Base-by-base conservation (phyloP, 2,888 invertebrate genomes). In the Lymantria monacha region DNA sequence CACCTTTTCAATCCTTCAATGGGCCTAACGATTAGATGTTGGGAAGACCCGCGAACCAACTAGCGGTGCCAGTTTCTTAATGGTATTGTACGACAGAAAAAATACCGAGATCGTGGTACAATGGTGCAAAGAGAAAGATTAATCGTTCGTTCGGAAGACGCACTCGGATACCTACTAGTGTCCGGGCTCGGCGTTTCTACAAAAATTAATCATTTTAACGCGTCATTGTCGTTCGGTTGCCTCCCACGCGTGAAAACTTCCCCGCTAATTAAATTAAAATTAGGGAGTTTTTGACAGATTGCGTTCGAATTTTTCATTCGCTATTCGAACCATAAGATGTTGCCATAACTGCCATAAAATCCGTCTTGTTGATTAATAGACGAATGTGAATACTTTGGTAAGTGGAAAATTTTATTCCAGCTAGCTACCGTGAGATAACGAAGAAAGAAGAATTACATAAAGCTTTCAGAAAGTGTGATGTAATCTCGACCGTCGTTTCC, bases 1-100 rank as follows among this genome's bases (percentile, higher is more conserved):
- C 92, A 92, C 91, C 92, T 91, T 84, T 92, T 92, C 85, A 91
- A 85, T 81, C 81, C 83, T 82, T 89, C 86, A 90, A 90, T 85
- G 73, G 88, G 80, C 75, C 74, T 74, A 75, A 79, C 80, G 84
- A 85, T 82, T 83, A 74, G 60, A 57, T 66, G 83, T 77, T 74
- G 77, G 74, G 77, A 77, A 74, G 76, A 74, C 76, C 76, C 70
- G 74, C 69, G 78, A 75, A 76, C 85, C 86, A 88, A 91, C 91
- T 90, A 90, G 85, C 85, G 83, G 83, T 83, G 85, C 82, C 87
- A 87, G 85, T 87, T 85, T 86, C 82, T 81, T 88, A 88, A 90
- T 89, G 90, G 89, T 87, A 87, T 87, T 86, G 86, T 83, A 84
- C 86, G 83, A 87, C 85, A 83, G 85, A 88, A 90, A 89, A 90